These are phyloP conservation scores for Pterobdella sp. DNA, from an alignment of 2,888 invertebrate species.

Conservation along the genomic window DNA sequence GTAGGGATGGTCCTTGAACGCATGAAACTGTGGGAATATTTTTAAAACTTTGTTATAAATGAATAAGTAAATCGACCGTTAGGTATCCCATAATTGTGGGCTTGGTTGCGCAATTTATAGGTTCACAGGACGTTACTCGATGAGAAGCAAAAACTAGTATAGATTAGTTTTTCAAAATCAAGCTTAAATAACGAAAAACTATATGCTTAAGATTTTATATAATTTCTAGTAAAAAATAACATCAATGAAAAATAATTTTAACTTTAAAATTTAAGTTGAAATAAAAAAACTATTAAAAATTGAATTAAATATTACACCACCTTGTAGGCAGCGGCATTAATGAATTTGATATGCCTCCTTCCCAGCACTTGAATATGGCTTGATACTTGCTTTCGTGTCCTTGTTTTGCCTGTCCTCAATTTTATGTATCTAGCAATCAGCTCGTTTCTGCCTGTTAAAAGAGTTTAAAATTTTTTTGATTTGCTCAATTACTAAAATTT, in stretches of 20 bases:
- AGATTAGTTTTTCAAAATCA: neutral
- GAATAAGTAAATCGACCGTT: too few species aligned
- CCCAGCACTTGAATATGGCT: conserved; percentile 99
- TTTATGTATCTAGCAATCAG: conserved; percentile 99
- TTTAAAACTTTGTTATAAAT: too few species aligned
- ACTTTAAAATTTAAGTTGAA: too few species aligned
- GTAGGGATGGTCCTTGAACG: conserved; percentile 22
- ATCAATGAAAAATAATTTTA: too few species aligned
- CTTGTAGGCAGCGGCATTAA: conserved; percentile 36
- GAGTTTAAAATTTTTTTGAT: too few species aligned
- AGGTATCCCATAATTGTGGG: too few species aligned
- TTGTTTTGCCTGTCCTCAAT: conserved; percentile 95
- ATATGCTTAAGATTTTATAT: neutral
- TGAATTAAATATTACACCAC: conserved; percentile 21
- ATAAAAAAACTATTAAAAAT: neutral
- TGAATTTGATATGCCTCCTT: conserved; percentile 88
- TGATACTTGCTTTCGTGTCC: conserved; percentile 98
- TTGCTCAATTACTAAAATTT: too few species aligned
- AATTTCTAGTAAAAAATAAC: neutral
- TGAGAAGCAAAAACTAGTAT: too few species aligned
- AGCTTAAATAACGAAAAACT: neutral
- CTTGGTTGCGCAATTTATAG: too few species aligned
- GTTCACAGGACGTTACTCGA: too few species aligned
- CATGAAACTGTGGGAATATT: conserved; percentile 24
- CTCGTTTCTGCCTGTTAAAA: conserved; percentile 80